Base-by-base conservation (phyloP, 2,888 invertebrate genomes). In the Watsonalla binaria region DNA sequence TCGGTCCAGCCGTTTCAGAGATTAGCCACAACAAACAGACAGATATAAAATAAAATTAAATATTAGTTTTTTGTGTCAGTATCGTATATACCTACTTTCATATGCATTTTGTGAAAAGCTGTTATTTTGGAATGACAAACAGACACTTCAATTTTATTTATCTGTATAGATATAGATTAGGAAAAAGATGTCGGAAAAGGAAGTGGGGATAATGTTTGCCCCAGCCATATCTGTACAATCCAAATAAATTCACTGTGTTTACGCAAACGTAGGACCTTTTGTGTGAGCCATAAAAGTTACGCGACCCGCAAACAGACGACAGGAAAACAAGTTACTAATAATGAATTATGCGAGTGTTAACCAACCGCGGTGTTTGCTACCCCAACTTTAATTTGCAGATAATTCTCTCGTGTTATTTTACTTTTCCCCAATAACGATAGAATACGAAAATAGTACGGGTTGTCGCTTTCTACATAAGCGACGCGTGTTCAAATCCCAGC, bases 301-400 rank as follows among this genome's bases (percentile, higher is more conserved):
- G 49, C 49, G 39, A 49, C 49, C 37, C 49, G 11, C 49, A 73
- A 76, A 65, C 68, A 66, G 70, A 67, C 68, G 70, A 54, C 62
- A 61, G 68, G 76, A 76, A 82, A 84, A 84, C 84, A 84, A 79
- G 65, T 72, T 71, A 70, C 71, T 78, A 74, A 78, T 82, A 85
- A 82, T 82, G 86, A 83, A 76, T 81, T 81, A 83, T 79, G 70
- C 63, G 59, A 63, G 54, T 67, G 66, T 62, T 58, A 24, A 58
- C 57, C 51, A 54, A 59, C 51, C 61, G 65, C 60, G 59, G 61
- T 60, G 53, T 49, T 52, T 68, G 60, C n/a, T 42, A n/a, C 46
- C 53, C 47, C 47, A 54, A 45, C 48, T 47, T 13, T 52, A 54
- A 24, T 24, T 24, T 4, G 1, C 24, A 24, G 24, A 24, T 24